Conservation (phyloP, 2,797 vertebrate genomes). For the Aythya fuligula region DNA sequence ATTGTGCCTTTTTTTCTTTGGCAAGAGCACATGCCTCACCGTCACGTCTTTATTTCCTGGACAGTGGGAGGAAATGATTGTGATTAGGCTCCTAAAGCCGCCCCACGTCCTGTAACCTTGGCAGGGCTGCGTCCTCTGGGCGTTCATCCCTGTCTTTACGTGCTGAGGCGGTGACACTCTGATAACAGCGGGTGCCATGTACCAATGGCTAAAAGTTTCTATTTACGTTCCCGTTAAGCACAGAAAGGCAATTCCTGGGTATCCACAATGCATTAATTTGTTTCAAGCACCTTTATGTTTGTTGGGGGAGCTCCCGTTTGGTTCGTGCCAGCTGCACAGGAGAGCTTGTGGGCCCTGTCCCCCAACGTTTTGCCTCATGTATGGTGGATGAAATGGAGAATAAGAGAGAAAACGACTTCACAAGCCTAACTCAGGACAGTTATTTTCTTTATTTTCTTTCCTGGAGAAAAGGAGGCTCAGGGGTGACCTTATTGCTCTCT, state of each 20-base stretch:
- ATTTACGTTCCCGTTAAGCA: not conserved
- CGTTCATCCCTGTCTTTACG: accelerated
- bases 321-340: not conserved
- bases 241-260: not conserved
- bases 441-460: not conserved
- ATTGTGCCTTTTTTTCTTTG: not conserved
- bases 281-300: not conserved
- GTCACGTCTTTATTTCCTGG: not conserved
- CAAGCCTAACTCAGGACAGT: not conserved
- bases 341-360: not conserved
- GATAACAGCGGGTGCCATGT: not conserved
- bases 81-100: not conserved
- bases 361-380: not conserved
- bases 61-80: not conserved
- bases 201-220: not conserved
- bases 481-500: too few relatives aligned
- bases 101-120: accelerated
- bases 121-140: not conserved
- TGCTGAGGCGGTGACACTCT: accelerated
- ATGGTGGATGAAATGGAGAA: not conserved
- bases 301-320: not conserved
- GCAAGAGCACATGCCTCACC: accelerated
- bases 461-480: too few relatives aligned
- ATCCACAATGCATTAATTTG: not conserved
- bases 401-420: not conserved